These are phyloP conservation scores for Platysteira castanea DNA, from an alignment of 2,113 vertebrate genomes.

Conservation along the genomic window DNA sequence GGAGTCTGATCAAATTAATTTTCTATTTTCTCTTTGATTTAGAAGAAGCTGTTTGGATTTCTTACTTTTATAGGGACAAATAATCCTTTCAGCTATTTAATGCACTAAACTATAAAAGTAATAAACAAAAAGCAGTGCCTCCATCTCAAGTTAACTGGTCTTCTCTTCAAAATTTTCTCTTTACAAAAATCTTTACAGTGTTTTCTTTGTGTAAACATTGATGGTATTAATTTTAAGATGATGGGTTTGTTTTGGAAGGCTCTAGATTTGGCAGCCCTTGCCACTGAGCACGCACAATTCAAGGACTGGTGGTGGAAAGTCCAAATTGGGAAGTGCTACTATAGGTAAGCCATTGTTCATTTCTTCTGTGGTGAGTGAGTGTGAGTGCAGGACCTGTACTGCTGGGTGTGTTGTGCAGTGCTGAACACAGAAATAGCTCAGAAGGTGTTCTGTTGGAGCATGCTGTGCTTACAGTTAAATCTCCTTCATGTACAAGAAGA, in stretches of 20 bases:
- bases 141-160: neutral
- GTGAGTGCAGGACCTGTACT: neutral
- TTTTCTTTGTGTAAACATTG: neutral
- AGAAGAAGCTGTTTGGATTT: neutral
- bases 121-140: neutral
- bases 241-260: conserved; percentile 80
- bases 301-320: conserved; percentile 99
- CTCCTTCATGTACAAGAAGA: neutral
- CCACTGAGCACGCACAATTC: conserved; percentile 92
- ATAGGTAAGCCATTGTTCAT: conserved; percentile 77
- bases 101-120: neutral
- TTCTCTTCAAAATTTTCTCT: neutral
- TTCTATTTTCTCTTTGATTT: neutral
- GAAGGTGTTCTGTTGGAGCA: neutral
- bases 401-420: neutral
- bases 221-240: conserved; percentile 2
- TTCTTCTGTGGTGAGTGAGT: neutral
- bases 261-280: conserved; percentile 91
- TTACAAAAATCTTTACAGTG: neutral
- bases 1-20: neutral
- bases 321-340: conserved; percentile 97
- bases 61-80: neutral
- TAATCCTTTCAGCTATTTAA: neutral
- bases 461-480: neutral
- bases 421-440: neutral